Conservation (phyloP, 1,140 invertebrate genomes). For the Drosophila rhopaloa region DNA sequence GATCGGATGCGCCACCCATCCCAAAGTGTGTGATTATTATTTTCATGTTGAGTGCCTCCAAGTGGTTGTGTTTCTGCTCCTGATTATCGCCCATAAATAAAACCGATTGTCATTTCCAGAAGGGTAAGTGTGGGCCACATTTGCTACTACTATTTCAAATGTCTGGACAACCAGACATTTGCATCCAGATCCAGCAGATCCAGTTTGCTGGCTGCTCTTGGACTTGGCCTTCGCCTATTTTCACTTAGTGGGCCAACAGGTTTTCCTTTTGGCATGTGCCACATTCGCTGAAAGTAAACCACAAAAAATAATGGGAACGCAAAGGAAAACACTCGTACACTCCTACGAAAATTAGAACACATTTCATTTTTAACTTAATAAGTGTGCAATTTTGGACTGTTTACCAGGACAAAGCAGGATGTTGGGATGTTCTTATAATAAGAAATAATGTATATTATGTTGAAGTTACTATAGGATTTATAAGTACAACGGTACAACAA, state of each 20-base stretch:
- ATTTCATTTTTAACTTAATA: background rate
- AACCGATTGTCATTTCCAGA: background rate
- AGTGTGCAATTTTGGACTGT: too few species aligned
- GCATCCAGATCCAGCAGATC: constrained; percentile 20
- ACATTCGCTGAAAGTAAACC: constrained; percentile 70
- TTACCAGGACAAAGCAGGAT: too few species aligned
- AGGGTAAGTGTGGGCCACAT: constrained; percentile 7
- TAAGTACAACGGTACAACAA: too few species aligned
- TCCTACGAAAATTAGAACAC: constrained; percentile 4
- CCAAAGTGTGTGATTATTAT: constrained; percentile 9
- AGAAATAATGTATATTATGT: too few species aligned
- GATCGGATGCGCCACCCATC: background rate
- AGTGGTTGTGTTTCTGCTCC: background rate
- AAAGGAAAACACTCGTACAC: constrained; percentile 9
- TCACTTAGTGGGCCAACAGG: constrained; percentile 44
- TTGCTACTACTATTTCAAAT: background rate
- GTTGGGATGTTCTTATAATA: too few species aligned
- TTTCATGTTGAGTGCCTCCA: background rate
- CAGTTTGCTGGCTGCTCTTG: constrained; percentile 24
- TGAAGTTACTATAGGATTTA: too few species aligned
- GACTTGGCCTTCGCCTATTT: constrained; percentile 75
- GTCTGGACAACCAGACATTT: constrained; percentile 6
- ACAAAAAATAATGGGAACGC: constrained; percentile 32
- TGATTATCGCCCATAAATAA: background rate
- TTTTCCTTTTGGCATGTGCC: constrained; percentile 67